These are phyloP conservation scores for Python bivittatus DNA, from an alignment of 2,113 vertebrate species.

Conservation along the genomic window DNA sequence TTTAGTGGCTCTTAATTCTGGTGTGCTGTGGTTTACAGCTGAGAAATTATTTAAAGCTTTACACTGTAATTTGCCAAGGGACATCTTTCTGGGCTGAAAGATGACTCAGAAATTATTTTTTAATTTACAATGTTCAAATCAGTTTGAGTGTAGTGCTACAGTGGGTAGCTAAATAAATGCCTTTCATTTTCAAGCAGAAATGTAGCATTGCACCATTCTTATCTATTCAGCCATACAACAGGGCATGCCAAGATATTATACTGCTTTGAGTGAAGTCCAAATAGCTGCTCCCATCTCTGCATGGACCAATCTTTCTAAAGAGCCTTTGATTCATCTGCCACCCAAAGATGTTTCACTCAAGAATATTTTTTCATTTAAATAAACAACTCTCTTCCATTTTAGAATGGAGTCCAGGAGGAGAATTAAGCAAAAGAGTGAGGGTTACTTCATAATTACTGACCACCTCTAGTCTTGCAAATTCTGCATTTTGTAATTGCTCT, in stretches of 20 bases:
- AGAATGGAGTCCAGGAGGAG: neutral
- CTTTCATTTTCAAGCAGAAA: slow-evolving; percentile 19
- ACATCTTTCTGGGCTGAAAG: neutral
- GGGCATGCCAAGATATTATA: neutral
- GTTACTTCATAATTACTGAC: neutral
- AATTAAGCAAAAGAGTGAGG: neutral
- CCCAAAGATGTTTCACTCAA: neutral
- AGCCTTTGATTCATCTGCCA: neutral
- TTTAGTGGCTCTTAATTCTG: neutral
- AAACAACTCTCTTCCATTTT: neutral
- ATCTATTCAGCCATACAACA: neutral
- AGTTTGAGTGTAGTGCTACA: neutral
- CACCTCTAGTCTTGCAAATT: neutral
- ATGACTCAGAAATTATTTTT: neutral
- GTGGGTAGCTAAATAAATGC: neutral
- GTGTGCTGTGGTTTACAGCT: neutral
- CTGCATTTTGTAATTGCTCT: neutral
- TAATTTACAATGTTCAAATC: neutral
- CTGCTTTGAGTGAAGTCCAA: neutral
- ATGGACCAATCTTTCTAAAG: neutral
- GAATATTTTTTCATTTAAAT: neutral
- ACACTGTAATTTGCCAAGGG: neutral
- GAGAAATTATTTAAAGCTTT: neutral
- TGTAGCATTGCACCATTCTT: neutral
- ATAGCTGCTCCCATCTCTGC: neutral